Conservation (phyloP, 2,113 vertebrate genomes). For the Gallinago undulata region DNA sequence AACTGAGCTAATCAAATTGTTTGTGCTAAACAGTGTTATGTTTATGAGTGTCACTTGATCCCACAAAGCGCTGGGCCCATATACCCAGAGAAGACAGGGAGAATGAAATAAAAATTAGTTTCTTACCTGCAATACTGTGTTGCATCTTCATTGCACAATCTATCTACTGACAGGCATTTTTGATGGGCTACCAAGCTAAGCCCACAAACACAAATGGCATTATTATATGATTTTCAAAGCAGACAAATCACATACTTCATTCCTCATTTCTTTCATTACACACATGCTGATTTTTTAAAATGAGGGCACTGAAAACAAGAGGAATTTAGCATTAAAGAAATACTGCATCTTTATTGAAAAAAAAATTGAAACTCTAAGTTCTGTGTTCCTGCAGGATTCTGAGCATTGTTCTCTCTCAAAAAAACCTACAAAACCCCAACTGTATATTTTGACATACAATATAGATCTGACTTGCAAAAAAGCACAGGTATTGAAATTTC, state of each 20-base stretch:
- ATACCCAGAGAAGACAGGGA: not conserved
- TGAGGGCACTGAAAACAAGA: not conserved
- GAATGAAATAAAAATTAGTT: not conserved
- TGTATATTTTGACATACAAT: not conserved
- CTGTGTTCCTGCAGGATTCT: not conserved
- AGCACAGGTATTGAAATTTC: not conserved
- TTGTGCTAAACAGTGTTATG: not conserved
- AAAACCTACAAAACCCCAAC: accelerated
- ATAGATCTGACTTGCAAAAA: not conserved
- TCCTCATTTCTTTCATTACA: not conserved
- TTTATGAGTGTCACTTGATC: not conserved
- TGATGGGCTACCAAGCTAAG: not conserved
- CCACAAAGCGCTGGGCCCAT: not conserved
- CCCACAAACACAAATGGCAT: not conserved
- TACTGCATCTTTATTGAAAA: not conserved
- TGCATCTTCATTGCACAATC: not conserved
- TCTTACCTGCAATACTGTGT: not conserved
- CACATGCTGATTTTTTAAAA: not conserved
- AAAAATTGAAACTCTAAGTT: not conserved
- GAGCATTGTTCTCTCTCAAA: not conserved
- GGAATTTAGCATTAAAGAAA: not conserved
- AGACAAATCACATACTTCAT: not conserved
- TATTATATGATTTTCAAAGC: not conserved
- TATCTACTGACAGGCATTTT: not conserved
- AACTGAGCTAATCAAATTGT: not conserved